Conservation (phyloP, 2,888 invertebrate genomes). For the Muschampia plurimacula region DNA sequence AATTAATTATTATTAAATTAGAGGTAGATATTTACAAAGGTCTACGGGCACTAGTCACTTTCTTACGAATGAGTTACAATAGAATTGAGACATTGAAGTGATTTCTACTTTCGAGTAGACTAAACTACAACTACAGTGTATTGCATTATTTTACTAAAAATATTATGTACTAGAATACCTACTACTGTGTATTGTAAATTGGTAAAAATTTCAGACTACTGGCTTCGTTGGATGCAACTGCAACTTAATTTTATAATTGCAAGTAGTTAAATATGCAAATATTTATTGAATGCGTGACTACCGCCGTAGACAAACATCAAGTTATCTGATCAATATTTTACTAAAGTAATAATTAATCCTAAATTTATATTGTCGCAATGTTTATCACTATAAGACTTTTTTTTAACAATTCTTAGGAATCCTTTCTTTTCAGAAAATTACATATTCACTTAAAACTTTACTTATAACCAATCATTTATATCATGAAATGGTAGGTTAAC, state of each 20-base stretch:
- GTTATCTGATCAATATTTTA: slow-evolving; percentile 16
- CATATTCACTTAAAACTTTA: slow-evolving; percentile 11
- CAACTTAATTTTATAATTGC: background rate
- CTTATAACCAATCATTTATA: background rate
- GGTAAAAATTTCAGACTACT: slow-evolving; percentile 32
- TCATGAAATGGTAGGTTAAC: background rate
- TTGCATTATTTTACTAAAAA: background rate
- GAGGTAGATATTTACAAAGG: slow-evolving; percentile 78
- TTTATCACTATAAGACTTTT: slow-evolving; percentile 69
- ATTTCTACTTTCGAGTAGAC: background rate
- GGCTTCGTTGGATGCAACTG: slow-evolving; percentile 27
- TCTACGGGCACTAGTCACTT: slow-evolving; percentile 44
- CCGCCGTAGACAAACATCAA: slow-evolving; percentile 33
- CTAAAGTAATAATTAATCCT: slow-evolving; percentile 67
- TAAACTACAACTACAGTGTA: background rate
- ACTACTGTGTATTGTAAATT: slow-evolving; percentile 19
- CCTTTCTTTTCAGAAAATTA: slow-evolving; percentile 41
- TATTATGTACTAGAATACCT: background rate
- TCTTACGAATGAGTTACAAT: background rate
- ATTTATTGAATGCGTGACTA: slow-evolving; percentile 17
- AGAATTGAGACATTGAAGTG: background rate
- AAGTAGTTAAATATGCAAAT: slow-evolving; percentile 6
- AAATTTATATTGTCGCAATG: slow-evolving; percentile 80
- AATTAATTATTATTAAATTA: slow-evolving; percentile 47
- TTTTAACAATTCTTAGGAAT: slow-evolving; percentile 47